phyloP scores from a whole-genome alignment of 2,888 invertebrate genomes.

The Biston stratarius region DNA sequence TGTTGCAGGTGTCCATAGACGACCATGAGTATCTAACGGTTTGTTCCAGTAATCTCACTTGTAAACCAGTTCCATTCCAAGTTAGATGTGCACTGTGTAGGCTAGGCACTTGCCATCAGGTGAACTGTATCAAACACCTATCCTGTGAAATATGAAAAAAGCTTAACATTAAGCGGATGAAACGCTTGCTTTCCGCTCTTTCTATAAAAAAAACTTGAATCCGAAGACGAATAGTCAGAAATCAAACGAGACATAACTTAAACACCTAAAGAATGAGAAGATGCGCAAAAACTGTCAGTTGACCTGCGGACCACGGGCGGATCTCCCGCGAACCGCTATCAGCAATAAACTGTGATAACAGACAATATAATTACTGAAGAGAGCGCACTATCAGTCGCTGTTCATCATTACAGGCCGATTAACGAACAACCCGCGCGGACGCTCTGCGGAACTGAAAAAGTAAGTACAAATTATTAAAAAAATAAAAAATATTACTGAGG shows the following conservation, averaged over 20 bases:
- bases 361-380: constrained; percentile 29
- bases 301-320: constrained; percentile 32
- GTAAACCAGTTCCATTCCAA: too few relatives aligned
- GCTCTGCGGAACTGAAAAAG: neutral
- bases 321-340: constrained; percentile 43
- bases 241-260: neutral
- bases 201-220: too few relatives aligned
- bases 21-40: too few relatives aligned
- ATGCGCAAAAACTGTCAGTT: constrained; percentile 10
- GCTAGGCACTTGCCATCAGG: too few relatives aligned
- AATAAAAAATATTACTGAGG: neutral
- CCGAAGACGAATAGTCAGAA: too few relatives aligned
- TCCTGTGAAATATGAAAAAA: too few relatives aligned
- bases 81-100: too few relatives aligned
- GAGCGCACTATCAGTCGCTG: constrained; percentile 6
- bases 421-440: neutral
- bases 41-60: too few relatives aligned
- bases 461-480: constrained; percentile 5
- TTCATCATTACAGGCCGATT: constrained; percentile 4
- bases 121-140: too few relatives aligned
- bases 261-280: neutral
- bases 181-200: too few relatives aligned
- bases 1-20: too few relatives aligned
- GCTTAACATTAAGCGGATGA: too few relatives aligned
- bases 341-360: constrained; percentile 39